Conservation (phyloP, 2,888 invertebrate species). For the Ecliptopera silaceata region DNA sequence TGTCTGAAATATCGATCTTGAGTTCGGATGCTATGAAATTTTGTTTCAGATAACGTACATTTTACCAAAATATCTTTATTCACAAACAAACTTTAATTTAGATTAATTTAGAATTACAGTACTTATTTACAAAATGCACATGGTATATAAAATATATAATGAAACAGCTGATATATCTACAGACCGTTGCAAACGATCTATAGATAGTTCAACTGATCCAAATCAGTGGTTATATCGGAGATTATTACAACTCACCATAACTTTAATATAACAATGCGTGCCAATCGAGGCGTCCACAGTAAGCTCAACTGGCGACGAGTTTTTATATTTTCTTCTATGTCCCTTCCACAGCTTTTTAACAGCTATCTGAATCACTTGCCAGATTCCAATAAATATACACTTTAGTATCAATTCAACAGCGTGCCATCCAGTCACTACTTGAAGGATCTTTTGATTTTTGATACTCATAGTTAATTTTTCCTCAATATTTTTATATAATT, state of each 20-base stretch:
- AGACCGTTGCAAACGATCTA: too few relatives aligned
- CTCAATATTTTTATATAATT: too few relatives aligned
- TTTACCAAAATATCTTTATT: too few relatives aligned
- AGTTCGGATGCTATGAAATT: too few relatives aligned
- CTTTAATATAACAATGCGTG: conserved; percentile 74
- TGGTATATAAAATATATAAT: too few relatives aligned
- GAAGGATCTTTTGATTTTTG: conserved; percentile 53
- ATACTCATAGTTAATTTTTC: conserved; percentile 53
- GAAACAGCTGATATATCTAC: too few relatives aligned
- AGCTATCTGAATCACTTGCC: conserved; percentile 64
- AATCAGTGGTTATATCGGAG: neutral
- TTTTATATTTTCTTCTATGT: conserved; percentile 58
- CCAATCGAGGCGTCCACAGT: conserved; percentile 72
- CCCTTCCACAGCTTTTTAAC: conserved; percentile 73
- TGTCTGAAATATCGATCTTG: too few relatives aligned
- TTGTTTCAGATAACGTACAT: too few relatives aligned
- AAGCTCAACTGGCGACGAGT: conserved; percentile 58
- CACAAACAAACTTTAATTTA: too few relatives aligned
- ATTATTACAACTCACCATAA: conserved; percentile 58
- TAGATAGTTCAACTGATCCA: too few relatives aligned
- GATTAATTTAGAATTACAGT: too few relatives aligned
- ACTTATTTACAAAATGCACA: too few relatives aligned
- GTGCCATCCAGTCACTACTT: conserved; percentile 67
- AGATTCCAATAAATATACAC: conserved; percentile 65
- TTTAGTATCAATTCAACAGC: conserved; percentile 65